These are phyloP conservation scores for Psylliodes chrysocephalus DNA, from an alignment of 2,888 invertebrate genomes.

Conservation along the genomic window DNA sequence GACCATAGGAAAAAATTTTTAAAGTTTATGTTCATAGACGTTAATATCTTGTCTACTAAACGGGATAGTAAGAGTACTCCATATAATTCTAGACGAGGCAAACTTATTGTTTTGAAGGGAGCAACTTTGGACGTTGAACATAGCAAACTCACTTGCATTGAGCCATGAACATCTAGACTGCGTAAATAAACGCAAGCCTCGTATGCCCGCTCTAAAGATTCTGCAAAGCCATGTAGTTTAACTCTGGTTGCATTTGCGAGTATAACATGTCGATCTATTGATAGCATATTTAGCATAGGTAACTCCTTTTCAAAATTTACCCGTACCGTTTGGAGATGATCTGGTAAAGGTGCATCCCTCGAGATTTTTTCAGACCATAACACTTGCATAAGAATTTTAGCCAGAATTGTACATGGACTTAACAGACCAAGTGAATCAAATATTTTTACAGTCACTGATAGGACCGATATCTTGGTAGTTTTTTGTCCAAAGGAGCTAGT, in stretches of 20 bases:
- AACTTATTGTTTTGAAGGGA: no score
- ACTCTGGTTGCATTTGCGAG: constrained; percentile 20
- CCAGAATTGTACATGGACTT: constrained; percentile 37
- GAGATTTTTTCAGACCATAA: constrained; percentile 1
- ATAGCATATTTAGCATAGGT: constrained; percentile 33
- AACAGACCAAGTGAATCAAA: constrained; percentile 44
- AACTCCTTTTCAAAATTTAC: constrained; percentile 32
- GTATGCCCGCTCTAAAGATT: constrained; percentile 34
- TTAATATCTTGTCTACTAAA: neutral
- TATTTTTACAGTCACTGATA: constrained; percentile 35
- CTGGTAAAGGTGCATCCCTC: constrained; percentile 9
- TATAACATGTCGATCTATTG: constrained; percentile 31
- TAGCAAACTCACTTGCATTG: constrained; percentile 34
- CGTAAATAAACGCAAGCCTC: constrained; percentile 38
- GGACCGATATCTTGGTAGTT: neutral
- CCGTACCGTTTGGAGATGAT: constrained; percentile 29
- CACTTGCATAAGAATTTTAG: constrained; percentile 40
- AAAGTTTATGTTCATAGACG: neutral
- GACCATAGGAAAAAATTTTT: no score
- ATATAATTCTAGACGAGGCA: no score
- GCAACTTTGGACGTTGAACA: no score
- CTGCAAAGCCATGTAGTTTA: constrained; percentile 39
- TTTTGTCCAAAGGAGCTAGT: neutral
- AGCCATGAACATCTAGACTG: constrained; percentile 18
- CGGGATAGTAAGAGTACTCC: neutral